A percentile compares a stretch with the other conserved stretches of the same genome.
These are phyloP conservation scores for Cettia cetti DNA, from an alignment of 2,113 vertebrate species.

Conservation along the genomic window DNA sequence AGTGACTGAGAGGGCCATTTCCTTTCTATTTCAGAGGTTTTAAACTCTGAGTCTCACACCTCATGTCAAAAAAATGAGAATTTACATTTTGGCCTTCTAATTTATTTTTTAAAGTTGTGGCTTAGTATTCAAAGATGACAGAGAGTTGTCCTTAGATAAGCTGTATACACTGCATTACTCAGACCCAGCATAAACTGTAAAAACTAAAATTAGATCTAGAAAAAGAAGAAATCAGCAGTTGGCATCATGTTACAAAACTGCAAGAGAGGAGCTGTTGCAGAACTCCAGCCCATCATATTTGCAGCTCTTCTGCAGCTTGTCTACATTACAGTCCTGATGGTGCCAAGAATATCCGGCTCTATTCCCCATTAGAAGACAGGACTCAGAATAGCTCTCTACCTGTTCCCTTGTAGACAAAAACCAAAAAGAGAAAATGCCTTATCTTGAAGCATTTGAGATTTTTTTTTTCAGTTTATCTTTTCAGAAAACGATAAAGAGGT, in stretches of 20 bases:
- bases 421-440: not conserved
- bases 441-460: not conserved
- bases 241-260: not conserved
- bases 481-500: not conserved
- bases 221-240: not conserved
- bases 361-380: not conserved
- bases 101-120: not conserved
- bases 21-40: not conserved
- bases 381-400: not conserved
- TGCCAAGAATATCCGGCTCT: not conserved
- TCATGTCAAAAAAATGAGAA: not conserved
- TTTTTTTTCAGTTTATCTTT: not conserved
- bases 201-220: not conserved
- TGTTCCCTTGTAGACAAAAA: not conserved
- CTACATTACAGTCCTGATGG: not conserved
- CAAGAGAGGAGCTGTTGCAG: not conserved
- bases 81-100: not conserved
- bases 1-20: not conserved
- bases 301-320: not conserved
- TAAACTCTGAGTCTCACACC: not conserved
- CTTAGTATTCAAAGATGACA: not conserved
- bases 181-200: not conserved
- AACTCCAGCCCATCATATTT: not conserved
- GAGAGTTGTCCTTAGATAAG: not conserved
- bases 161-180: not conserved